Base-by-base conservation (phyloP, 2,888 invertebrate genomes). In the Parnassius mnemosyne region DNA sequence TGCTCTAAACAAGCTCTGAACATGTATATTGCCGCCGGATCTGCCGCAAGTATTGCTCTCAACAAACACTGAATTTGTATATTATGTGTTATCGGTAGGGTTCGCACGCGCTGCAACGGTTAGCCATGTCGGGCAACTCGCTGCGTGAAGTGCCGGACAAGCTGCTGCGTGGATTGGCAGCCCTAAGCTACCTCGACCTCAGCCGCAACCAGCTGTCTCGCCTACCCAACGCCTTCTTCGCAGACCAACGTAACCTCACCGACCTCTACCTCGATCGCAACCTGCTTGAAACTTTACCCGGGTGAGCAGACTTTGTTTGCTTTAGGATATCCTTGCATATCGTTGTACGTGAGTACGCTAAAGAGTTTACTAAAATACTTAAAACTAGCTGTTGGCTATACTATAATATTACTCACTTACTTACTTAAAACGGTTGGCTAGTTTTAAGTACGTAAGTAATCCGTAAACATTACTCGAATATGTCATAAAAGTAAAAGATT, bases 171-270 rank as follows among this genome's bases (percentile, higher is more conserved):
- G 74, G 74, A 0, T 62, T 76, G 3, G 10, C 25, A 0, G 44
- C 57, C 0, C 62, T 83, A 13, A 16, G 34, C 0, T 47, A 3
- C 0, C 64, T 83, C 1, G 64, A 65, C 16, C 62, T 82, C 0
- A 68, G 67, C 60, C 34, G 53, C 1, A 81, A 81, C 54, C 20
- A 61, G 0, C 53, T 81, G 10, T 16, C 3, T 1, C 44, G 59
- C 3, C 43, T 78, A 25, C 66, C 65, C 0, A 57, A 49, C 0
- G 66, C 67, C 10, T 50, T 76, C 10, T 69, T 81, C 5, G 54
- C 46, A 25, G 68, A 71, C 64, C 60, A 75, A 2, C 47, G 49
- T 0, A 61, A 66, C 0, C 57, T 78, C 5, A 10, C 60, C 10
- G 12, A 3, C 1, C 56, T 80, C 7, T 13, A 68, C 0, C 46